Evolutionary conservation across 64 coral and sea anemone species (phyloP).

Genomic region (Montipora foliosa): DNA sequence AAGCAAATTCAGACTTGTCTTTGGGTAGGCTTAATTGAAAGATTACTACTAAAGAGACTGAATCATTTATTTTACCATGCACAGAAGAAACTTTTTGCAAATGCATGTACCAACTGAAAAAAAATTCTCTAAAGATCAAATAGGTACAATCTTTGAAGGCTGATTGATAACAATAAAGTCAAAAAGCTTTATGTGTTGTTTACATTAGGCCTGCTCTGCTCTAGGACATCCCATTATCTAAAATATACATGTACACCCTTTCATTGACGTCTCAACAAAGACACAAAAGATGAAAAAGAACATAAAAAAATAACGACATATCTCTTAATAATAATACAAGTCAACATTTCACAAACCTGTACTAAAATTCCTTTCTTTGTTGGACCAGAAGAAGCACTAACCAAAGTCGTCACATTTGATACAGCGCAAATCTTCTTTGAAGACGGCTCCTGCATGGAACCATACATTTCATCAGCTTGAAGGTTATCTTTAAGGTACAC

Average conservation of each 20-base stretch:
- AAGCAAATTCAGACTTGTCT: neutral
- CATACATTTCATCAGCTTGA: neutral
- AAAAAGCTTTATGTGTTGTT: constrained; percentile 28
- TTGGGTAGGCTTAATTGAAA: neutral
- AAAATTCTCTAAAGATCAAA: neutral
- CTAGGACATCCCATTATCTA: neutral
- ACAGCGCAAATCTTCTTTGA: constrained; percentile 50
- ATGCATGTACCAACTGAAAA: neutral
- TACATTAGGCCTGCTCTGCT: neutral
- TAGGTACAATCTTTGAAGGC: neutral
- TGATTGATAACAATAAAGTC: constrained; percentile 20
- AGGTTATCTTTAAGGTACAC: neutral
- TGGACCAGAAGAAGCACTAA: neutral
- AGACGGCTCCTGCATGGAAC: constrained; percentile 22
- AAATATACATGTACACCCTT: neutral
- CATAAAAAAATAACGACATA: neutral
- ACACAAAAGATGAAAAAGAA: neutral
- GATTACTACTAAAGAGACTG: too few relatives aligned
- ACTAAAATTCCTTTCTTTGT: constrained; percentile 56
- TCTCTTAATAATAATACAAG: neutral
- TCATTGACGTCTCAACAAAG: neutral
- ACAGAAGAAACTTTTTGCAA: too few relatives aligned
- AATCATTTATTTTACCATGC: too few relatives aligned
- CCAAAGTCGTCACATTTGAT: constrained; percentile 12
- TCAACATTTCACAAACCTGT: neutral